These are phyloP conservation scores for Geotrypetes seraphini DNA, from an alignment of 2,797 vertebrate genomes.

Conservation along the genomic window DNA sequence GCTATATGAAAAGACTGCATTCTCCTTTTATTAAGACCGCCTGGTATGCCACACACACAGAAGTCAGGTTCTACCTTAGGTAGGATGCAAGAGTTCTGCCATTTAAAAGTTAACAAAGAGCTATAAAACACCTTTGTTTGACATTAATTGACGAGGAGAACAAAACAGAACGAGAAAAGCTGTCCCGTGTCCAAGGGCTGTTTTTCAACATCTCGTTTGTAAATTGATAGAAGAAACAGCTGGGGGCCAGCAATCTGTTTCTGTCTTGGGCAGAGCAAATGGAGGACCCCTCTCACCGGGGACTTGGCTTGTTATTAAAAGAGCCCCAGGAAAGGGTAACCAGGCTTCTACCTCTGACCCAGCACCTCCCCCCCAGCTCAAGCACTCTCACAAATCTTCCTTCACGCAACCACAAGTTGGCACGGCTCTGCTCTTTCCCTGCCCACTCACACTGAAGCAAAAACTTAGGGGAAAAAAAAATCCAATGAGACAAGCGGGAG, in stretches of 20 bases:
- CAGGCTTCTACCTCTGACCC: constrained; percentile 46
- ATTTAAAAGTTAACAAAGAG: constrained; percentile 34
- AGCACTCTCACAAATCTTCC: constrained; percentile 16
- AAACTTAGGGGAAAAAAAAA: background rate
- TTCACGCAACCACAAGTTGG: constrained; percentile 33
- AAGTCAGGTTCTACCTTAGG: background rate
- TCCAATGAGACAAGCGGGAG: no score
- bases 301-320: constrained; percentile 61
- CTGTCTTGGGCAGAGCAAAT: constrained; percentile 20
- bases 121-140: constrained; percentile 26
- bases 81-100: background rate
- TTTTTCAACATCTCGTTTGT: constrained; percentile 71
- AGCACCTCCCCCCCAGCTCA: constrained; percentile 26
- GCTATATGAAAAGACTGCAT: background rate
- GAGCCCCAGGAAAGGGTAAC: constrained; percentile 43
- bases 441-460: background rate
- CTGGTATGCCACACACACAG: no score
- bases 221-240: constrained; percentile 63
- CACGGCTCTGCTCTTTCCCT: constrained; percentile 30
- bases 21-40: background rate
- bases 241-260: constrained; percentile 38
- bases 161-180: constrained; percentile 50
- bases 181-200: constrained; percentile 51
- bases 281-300: constrained; percentile 33
- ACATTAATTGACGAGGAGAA: constrained; percentile 49